These are phyloP conservation scores for Pseudochromis fuscus DNA, from an alignment of 2,797 vertebrate genomes.

Conservation along the genomic window DNA sequence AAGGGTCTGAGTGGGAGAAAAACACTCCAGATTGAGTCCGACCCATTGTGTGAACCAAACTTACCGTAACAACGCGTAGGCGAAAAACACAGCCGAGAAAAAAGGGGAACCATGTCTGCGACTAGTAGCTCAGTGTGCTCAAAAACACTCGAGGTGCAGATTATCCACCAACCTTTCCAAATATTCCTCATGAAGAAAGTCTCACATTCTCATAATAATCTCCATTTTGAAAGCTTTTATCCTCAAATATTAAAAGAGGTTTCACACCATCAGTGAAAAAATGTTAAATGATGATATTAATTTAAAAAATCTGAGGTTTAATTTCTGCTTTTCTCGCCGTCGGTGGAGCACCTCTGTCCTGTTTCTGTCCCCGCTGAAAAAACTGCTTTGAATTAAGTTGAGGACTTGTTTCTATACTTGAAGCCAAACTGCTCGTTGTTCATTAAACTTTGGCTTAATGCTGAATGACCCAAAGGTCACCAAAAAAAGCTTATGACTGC, in stretches of 20 bases:
- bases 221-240: background rate
- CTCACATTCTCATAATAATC: conserved; percentile 1
- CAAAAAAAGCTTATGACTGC: conserved; percentile 95
- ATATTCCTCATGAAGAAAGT: conserved; percentile 55
- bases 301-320: background rate
- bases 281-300: too few relatives aligned
- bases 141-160: conserved; percentile 66
- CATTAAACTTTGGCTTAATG: conserved; percentile 99
- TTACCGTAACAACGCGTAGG: conserved; percentile 90
- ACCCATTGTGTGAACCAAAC: conserved; percentile 86
- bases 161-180: conserved; percentile 50
- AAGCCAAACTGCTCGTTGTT: conserved; percentile 95
- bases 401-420: conserved; percentile 61
- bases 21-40: conserved; percentile 73
- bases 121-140: conserved; percentile 78
- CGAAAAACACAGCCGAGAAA: conserved; percentile 86
- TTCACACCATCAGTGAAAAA: too few relatives aligned
- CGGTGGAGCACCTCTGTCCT: conserved; percentile 68
- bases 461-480: conserved; percentile 94
- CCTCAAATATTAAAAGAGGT: too few relatives aligned
- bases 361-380: conserved; percentile 78
- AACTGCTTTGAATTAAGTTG: conserved; percentile 78
- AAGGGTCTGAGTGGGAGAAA: conserved; percentile 62
- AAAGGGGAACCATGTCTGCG: conserved; percentile 84
- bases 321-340: conserved; percentile 15